Base-by-base conservation (phyloP, 2,113 vertebrate species). In the Poicephalus gulielmi region DNA sequence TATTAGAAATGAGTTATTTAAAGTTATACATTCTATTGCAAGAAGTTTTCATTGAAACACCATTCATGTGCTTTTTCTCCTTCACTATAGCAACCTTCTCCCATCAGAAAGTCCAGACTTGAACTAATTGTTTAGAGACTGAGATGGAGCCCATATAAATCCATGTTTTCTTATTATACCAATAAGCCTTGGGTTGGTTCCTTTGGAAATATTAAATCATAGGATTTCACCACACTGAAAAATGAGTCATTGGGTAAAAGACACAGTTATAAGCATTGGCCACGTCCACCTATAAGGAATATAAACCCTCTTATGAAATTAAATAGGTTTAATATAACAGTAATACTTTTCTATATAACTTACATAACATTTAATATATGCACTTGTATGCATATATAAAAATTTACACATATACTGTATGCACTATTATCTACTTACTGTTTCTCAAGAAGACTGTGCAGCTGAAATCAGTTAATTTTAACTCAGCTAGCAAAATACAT, bases 341-440 rank as follows among this genome's bases (percentile, higher is more conserved):
- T 13, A 39, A 49, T 13, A 27, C 2, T 50, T 62, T 49, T 17
- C 66, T 31, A 47, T 11, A 44, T 28, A 52, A 50, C 25, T 25
- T 46, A 20, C 13, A 3, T n/a, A 6, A 27, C 12, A 25, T 43
- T 83, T 66, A 30, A 28, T 31, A 37, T 12, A 39, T 0, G 0
- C 5, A 33, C 4, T 20, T 60, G 3, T 11, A 43, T 2, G 3
- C 9, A 41, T 31, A 17, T 23, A 27, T 27, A 50, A 67, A 77
- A 47, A 68, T 7, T 7, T n/a, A 60, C 17, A 19, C 14, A 43
- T 6, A 67, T 7, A 67, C 12, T 8, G 12, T 23, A 55, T 20
- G 35, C 52, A 52, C 31, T 43, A 18, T 28, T n/a, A 62, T 25
- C 6, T 83, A 71, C 33, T 80, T 74, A 35, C 10, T n/a, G 13